phyloP scores from a whole-genome alignment of 35 echinoderm and acorn worm genomes.

The Eucidaris tribuloides region DNA sequence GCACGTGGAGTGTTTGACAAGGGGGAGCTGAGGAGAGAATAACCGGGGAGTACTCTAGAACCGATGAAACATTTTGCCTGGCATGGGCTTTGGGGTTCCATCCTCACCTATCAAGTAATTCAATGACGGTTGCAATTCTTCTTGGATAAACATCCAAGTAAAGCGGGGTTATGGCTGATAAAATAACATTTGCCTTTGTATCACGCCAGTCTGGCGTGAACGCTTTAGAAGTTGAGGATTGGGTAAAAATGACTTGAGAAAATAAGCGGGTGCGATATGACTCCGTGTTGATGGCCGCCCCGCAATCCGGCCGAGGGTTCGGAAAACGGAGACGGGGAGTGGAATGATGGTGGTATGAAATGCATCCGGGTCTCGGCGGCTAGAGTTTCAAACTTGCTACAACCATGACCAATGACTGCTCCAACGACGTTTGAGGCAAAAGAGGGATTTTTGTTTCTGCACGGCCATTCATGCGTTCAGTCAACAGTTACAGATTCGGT shows the following conservation, averaged over 20 bases:
- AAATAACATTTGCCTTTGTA: background rate
- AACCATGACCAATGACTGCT: background rate
- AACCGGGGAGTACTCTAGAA: too few relatives aligned
- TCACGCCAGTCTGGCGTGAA: background rate
- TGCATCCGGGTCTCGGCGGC: background rate
- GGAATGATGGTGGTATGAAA: background rate
- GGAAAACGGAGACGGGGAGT: background rate
- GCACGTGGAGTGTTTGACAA: conserved; percentile 28
- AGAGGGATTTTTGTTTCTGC: background rate
- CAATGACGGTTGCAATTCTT: conserved; percentile 36
- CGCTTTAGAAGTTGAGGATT: too few relatives aligned
- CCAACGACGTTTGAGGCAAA: background rate
- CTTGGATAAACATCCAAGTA: conserved; percentile 18
- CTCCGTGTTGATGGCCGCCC: too few relatives aligned
- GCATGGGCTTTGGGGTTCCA: too few relatives aligned
- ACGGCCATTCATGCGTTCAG: background rate
- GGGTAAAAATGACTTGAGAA: background rate
- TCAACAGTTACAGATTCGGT: background rate
- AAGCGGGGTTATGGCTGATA: conserved; percentile 11
- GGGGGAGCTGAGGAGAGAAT: too few relatives aligned
- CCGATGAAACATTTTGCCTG: too few relatives aligned
- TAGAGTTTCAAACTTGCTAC: background rate
- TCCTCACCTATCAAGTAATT: too few relatives aligned
- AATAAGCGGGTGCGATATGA: conserved; percentile 4
- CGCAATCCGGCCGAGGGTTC: too few relatives aligned